phyloP scores from a whole-genome alignment of 2,888 invertebrate genomes.

The Drosophila meridionalis region DNA sequence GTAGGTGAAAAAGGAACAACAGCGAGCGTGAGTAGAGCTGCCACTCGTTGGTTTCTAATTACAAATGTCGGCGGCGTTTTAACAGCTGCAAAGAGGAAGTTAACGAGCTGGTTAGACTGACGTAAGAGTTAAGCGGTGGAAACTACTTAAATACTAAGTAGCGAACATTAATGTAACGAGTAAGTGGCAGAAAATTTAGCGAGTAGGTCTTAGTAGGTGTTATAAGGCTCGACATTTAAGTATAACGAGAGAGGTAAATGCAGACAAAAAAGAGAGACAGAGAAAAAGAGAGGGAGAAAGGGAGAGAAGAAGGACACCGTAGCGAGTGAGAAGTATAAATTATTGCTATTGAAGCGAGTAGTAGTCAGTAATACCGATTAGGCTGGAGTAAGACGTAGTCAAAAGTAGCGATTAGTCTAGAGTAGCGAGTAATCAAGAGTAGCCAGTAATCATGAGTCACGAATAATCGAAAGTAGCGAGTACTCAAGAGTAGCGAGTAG shows the following conservation, averaged over 20 bases:
- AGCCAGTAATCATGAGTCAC: background rate
- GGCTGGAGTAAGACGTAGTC: background rate
- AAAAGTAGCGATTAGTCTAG: background rate
- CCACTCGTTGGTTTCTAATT: background rate
- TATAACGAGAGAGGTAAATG: too few species aligned
- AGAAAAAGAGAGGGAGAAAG: too few species aligned
- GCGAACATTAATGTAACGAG: background rate
- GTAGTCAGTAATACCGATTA: background rate
- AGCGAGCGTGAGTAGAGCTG: background rate
- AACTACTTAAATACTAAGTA: background rate
- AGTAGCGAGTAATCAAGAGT: background rate
- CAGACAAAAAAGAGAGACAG: too few species aligned
- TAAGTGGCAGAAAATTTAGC: background rate
- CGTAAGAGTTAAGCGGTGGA: background rate
- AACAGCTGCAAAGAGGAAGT: background rate
- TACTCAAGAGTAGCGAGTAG: background rate
- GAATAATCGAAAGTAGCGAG: background rate
- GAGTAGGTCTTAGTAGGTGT: background rate
- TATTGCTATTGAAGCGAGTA: background rate
- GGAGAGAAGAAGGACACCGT: too few species aligned
- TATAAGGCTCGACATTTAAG: too few species aligned
- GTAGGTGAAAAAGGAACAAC: slow-evolving; percentile 6
- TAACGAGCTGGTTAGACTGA: background rate
- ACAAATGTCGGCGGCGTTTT: background rate
- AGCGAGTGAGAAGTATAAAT: too few species aligned